A percentile compares a stretch with the other conserved stretches of the same genome.
These are phyloP conservation scores for Sarcophaga carnaria DNA, from an alignment of 2,888 invertebrate genomes.

Conservation along the genomic window DNA sequence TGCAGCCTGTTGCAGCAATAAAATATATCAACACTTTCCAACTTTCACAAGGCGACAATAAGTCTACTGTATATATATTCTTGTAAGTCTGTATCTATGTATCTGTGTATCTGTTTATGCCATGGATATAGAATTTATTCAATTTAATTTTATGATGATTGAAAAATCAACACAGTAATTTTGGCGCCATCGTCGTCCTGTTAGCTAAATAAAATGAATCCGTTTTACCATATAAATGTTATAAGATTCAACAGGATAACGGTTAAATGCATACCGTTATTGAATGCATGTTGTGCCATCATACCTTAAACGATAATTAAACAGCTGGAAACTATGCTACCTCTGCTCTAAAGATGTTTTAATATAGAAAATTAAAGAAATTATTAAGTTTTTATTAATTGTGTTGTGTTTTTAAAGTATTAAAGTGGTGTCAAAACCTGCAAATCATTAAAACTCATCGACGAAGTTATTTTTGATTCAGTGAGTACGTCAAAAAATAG, in stretches of 20 bases:
- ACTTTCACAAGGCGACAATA: constrained; percentile 54
- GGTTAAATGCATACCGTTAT: constrained; percentile 3
- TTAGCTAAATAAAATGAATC: neutral
- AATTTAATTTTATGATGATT: constrained; percentile 60
- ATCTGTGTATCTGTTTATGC: neutral
- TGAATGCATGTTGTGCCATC: neutral
- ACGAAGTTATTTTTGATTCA: no score
- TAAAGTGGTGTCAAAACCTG: no score
- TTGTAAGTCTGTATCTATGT: neutral
- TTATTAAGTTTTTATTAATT: no score
- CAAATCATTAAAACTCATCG: no score
- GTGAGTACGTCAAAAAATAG: no score
- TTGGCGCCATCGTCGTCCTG: constrained; percentile 56
- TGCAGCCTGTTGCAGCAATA: constrained; percentile 52
- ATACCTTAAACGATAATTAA: constrained; percentile 3
- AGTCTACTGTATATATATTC: constrained; percentile 45
- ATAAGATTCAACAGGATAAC: constrained; percentile 15
- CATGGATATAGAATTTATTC: constrained; percentile 62
- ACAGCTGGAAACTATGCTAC: constrained; percentile 7
- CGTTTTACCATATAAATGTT: constrained; percentile 22
- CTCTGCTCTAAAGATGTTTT: neutral
- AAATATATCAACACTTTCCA: constrained; percentile 35
- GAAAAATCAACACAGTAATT: constrained; percentile 60
- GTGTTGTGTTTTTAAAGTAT: no score
- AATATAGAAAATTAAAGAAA: no score